phyloP scores from a whole-genome alignment of 2,113 vertebrate species.

The Hassar affinis region DNA sequence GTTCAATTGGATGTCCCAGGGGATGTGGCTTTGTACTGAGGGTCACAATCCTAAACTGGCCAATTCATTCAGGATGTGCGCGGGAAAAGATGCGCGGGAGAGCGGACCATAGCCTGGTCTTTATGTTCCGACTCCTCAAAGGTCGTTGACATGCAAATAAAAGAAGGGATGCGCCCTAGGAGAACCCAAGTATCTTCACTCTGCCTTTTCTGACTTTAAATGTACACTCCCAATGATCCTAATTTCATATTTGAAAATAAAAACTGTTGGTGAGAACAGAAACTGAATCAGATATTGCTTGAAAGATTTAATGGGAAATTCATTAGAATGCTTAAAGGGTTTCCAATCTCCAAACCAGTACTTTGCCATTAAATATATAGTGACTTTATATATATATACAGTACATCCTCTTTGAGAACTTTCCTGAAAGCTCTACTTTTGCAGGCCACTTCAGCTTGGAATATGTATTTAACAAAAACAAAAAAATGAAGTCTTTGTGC shows the following conservation, averaged over 20 bases:
- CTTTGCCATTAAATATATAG: not conserved
- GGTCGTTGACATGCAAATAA: not conserved
- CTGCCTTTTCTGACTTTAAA: too few relatives aligned
- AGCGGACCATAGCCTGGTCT: not conserved
- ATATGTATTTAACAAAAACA: slow-evolving; percentile 30
- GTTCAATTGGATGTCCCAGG: slow-evolving; percentile 67
- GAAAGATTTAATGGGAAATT: not conserved
- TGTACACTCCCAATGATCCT: not conserved
- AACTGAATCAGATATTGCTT: not conserved
- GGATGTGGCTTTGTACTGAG: slow-evolving; percentile 63
- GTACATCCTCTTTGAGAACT: not conserved
- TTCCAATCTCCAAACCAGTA: not conserved
- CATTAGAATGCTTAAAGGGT: not conserved
- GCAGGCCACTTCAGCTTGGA: not conserved
- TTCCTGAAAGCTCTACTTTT: not conserved
- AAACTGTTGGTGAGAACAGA: not conserved
- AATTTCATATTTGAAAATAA: not conserved
- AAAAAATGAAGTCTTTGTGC: not conserved
- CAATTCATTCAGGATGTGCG: slow-evolving; percentile 67
- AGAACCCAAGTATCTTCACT: not conserved
- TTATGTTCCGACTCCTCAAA: not conserved
- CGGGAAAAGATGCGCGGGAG: slow-evolving; percentile 54
- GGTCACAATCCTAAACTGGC: slow-evolving; percentile 70
- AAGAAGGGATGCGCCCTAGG: not conserved
- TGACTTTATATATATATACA: slow-evolving; percentile 10